Evolutionary conservation across 2,888 invertebrate species (phyloP).

Genomic region (Seira musarum): DNA sequence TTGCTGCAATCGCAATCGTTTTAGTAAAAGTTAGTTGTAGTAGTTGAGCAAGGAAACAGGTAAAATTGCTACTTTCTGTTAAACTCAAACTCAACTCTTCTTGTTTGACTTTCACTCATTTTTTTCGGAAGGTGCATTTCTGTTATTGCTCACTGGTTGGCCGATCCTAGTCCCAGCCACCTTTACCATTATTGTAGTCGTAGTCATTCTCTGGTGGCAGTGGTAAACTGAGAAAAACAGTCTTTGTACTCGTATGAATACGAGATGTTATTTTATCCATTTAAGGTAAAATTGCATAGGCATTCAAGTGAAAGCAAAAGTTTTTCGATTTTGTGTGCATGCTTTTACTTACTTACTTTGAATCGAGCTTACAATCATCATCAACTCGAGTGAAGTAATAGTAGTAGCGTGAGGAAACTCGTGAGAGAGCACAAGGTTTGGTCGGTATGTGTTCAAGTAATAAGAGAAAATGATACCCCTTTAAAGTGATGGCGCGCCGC

Average conservation of each 20-base stretch:
- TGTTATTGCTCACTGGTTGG: not conserved
- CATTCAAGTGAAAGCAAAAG: constrained; percentile 37
- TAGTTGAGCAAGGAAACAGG: constrained; percentile 24
- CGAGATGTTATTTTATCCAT: constrained; percentile 11
- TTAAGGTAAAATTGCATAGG: not conserved
- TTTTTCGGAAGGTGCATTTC: not conserved
- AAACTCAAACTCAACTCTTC: not conserved
- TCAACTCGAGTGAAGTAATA: not conserved
- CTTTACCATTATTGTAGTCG: not conserved
- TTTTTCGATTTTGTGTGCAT: not conserved
- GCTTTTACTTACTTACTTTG: too few species aligned
- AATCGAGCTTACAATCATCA: too few species aligned
- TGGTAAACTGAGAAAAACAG: too few species aligned
- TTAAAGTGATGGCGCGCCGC: constrained; percentile 4
- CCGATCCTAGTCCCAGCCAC: not conserved
- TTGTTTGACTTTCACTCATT: constrained; percentile 34
- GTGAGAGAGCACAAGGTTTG: not conserved
- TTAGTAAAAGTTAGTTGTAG: not conserved
- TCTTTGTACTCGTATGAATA: not conserved
- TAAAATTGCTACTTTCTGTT: constrained; percentile 47
- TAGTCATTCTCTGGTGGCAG: too few species aligned
- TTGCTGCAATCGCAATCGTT: too few species aligned
- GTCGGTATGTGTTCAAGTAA: not conserved
- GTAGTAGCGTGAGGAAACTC: not conserved
- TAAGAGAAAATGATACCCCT: constrained; percentile 39